Conservation (phyloP, 2,888 invertebrate genomes). For the Morinoia aosen region DNA sequence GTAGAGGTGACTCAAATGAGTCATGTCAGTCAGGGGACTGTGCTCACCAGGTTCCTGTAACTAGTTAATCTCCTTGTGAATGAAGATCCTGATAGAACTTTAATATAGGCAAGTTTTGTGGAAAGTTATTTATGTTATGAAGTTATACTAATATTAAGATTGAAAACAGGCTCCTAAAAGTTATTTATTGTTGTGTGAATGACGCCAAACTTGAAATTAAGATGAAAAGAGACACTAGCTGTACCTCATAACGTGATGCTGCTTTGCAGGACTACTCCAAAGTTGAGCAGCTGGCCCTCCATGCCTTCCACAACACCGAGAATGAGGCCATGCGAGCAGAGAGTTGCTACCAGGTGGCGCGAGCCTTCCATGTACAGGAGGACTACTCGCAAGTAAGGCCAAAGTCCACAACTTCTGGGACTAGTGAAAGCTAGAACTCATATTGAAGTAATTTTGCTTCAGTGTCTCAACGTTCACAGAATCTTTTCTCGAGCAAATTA, state of each 20-base stretch:
- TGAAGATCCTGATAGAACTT: background rate
- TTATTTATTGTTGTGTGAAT: too few relatives aligned
- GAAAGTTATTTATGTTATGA: too few relatives aligned
- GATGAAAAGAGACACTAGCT: background rate
- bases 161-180: too few relatives aligned
- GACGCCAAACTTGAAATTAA: background rate
- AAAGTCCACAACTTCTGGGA: background rate
- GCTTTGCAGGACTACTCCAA: constrained; percentile 74
- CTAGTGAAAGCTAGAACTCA: background rate
- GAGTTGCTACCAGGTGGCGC: constrained; percentile 96
- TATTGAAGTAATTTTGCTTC: background rate
- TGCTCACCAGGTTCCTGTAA: background rate
- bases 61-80: background rate
- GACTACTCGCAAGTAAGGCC: constrained; percentile 76
- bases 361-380: constrained; percentile 93
- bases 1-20: too few relatives aligned
- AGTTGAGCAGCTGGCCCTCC: constrained; percentile 94
- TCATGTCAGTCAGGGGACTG: background rate
- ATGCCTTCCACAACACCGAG: constrained; percentile 98
- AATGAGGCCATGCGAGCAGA: constrained; percentile 99
- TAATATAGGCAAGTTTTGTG: background rate
- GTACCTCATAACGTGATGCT: background rate
- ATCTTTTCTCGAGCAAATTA: too few relatives aligned
- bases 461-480: too few relatives aligned
- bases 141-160: too few relatives aligned